phyloP scores from a whole-genome alignment of 2,888 invertebrate species.

The Ariolimax columbianus region DNA sequence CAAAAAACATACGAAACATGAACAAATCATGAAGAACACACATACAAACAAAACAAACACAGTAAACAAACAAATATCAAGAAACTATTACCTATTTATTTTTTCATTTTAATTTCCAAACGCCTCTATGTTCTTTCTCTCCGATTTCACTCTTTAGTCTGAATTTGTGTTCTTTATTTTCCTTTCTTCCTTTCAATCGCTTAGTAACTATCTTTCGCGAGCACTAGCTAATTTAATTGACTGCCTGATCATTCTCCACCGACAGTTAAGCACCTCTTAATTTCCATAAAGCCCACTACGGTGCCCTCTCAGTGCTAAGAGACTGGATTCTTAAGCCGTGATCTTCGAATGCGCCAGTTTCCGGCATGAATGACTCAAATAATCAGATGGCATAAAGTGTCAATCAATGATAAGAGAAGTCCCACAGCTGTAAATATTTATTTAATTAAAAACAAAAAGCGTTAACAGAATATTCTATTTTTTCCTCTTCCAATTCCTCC shows the following conservation, averaged over 20 bases:
- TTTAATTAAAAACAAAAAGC: neutral
- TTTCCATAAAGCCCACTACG: neutral
- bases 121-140: no score
- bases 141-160: no score
- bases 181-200: neutral
- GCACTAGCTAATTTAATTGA: neutral
- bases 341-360: neutral
- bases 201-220: neutral
- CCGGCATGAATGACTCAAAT: neutral
- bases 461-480: neutral
- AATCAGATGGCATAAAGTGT: neutral
- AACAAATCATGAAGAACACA: no score
- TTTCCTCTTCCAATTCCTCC: neutral
- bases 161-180: no score
- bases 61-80: no score
- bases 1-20: no score
- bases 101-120: no score
- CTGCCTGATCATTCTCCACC: neutral
- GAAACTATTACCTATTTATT: no score
- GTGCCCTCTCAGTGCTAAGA: neutral
- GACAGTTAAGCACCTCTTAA: neutral
- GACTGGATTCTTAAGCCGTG: neutral
- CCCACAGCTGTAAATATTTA: neutral
- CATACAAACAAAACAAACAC: no score
- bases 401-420: neutral